phyloP scores from a whole-genome alignment of 2,113 vertebrate species.

The Oncorhynchus clarkii region DNA sequence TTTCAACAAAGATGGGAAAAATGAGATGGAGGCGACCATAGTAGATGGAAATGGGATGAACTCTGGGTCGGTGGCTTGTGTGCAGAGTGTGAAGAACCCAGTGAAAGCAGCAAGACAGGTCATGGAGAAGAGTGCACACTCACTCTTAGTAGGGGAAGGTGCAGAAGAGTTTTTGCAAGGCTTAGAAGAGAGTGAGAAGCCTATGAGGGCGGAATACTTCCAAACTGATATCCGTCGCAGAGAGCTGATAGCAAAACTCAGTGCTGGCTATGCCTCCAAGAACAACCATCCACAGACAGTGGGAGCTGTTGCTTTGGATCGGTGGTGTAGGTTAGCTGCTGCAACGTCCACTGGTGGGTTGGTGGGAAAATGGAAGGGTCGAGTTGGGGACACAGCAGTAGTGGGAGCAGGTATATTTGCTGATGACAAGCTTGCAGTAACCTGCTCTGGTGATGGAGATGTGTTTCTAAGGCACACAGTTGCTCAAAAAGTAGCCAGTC shows the following conservation, averaged over 20 bases:
- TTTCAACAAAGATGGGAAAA: slow-evolving; percentile 71
- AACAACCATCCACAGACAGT: slow-evolving; percentile 78
- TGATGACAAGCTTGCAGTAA: slow-evolving; percentile 69
- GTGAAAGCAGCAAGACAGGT: slow-evolving; percentile 74
- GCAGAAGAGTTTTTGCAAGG: slow-evolving; percentile 70
- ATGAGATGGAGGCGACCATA: slow-evolving; percentile 76
- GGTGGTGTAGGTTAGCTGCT: slow-evolving; percentile 62
- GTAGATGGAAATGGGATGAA: slow-evolving; percentile 64
- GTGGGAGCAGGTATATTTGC: slow-evolving; percentile 77
- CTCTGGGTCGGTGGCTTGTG: slow-evolving; percentile 74
- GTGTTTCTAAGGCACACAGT: slow-evolving; percentile 74
- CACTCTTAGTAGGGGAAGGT: slow-evolving; percentile 70
- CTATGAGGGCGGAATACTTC: slow-evolving; percentile 68
- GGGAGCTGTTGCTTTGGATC: slow-evolving; percentile 75
- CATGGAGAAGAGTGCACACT: slow-evolving; percentile 74
- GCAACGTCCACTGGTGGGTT: slow-evolving; percentile 76
- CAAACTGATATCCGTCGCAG: slow-evolving; percentile 68
- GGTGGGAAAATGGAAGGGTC: slow-evolving; percentile 73
- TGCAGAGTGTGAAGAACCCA: slow-evolving; percentile 72
- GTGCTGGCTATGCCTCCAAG: slow-evolving; percentile 39
- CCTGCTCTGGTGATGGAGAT: slow-evolving; percentile 78
- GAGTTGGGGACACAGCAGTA: slow-evolving; percentile 77
- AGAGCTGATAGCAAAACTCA: slow-evolving; percentile 58
- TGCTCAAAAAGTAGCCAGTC: slow-evolving; percentile 73
- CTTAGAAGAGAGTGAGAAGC: slow-evolving; percentile 47